phyloP scores from a whole-genome alignment of 2,888 invertebrate genomes.

The Megastigmus dorsalis region DNA sequence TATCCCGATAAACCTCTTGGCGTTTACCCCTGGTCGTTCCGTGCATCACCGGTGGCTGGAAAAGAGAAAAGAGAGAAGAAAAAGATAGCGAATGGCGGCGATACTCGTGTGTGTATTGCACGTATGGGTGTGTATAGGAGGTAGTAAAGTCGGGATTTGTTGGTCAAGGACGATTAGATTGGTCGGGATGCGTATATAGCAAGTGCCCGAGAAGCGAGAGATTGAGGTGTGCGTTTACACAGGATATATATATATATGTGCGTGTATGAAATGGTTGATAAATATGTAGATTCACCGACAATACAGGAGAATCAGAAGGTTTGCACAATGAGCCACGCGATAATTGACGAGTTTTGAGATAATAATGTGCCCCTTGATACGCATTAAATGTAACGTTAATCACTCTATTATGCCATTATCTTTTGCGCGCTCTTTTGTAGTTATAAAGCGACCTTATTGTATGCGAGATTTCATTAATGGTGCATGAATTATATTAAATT shows the following conservation, averaged over 20 bases:
- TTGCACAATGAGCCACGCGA: constrained; percentile 26
- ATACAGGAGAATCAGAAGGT: constrained; percentile 22
- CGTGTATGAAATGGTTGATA: not conserved
- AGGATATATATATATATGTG: not conserved
- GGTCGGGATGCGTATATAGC: constrained; percentile 36
- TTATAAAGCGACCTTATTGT: constrained; percentile 15
- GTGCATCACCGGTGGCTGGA: constrained; percentile 46
- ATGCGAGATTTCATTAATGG: constrained; percentile 28
- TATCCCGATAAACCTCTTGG: constrained; percentile 51
- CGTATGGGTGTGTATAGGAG: constrained; percentile 8
- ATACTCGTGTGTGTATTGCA: constrained; percentile 7
- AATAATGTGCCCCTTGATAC: constrained; percentile 33
- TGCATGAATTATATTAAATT: constrained; percentile 8
- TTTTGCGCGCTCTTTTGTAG: constrained; percentile 11
- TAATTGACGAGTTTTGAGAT: constrained; percentile 44
- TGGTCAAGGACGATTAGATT: constrained; percentile 55
- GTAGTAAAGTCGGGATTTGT: constrained; percentile 55
- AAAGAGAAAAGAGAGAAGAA: constrained; percentile 47
- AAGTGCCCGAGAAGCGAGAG: not conserved
- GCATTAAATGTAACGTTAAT: constrained; percentile 45
- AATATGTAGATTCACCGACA: not conserved
- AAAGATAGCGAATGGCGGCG: not conserved
- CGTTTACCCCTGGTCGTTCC: constrained; percentile 51
- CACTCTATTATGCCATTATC: constrained; percentile 39
- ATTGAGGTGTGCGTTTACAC: not conserved